Base-by-base conservation (phyloP, 2,888 invertebrate species). In the Sesia bembeciformis region DNA sequence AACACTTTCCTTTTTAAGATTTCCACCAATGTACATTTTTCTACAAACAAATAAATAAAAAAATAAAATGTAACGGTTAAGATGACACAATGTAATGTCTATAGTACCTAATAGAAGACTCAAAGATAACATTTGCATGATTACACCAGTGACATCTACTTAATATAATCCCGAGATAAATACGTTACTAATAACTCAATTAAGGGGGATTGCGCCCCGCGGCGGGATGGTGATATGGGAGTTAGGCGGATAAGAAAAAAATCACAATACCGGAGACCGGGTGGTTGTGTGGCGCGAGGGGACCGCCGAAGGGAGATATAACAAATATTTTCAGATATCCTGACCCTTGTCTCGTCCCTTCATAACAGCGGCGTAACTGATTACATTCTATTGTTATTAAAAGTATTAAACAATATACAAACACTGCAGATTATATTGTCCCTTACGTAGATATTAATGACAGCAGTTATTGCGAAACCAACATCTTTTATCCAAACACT, bases 131-230 rank as follows among this genome's bases (percentile, higher is more conserved):
- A 60, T 62, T 60, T 56, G 52, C 49, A 54, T 56, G 40, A 57
- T 56, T 53, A 53, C 42, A 55, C 38, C 52, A 57, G 38, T 53
- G 55, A 61, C 62, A 53, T 52, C 39, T 50, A 39, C 39, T 66
- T 60, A 68, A 66, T 65, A 64, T 78, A 78, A 82, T 76, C 72
- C 72, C 58, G 62, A 74, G 70, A 78, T 78, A 78, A 82, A 79
- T 75, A 80, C 70, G 68, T 68, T 67, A 72, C 72, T 81, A 84
- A 86, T 86, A 86, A 86, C 84, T 86, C 81, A 84, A 87, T 87
- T 87, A 86, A 73, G 76, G 63, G 73, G 75, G 77, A 81, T 79
- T 75, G 75, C 73, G 73, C 72, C 82, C 80, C 66, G 72, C 67
- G 70, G 70, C 68, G 61, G 64, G 57, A 59, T 56, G 54, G 63